A percentile compares a stretch with the other conserved stretches of the same genome.
Evolutionary conservation across 2,888 invertebrate genomes (phyloP).

Genomic region (Erynnis tages): DNA sequence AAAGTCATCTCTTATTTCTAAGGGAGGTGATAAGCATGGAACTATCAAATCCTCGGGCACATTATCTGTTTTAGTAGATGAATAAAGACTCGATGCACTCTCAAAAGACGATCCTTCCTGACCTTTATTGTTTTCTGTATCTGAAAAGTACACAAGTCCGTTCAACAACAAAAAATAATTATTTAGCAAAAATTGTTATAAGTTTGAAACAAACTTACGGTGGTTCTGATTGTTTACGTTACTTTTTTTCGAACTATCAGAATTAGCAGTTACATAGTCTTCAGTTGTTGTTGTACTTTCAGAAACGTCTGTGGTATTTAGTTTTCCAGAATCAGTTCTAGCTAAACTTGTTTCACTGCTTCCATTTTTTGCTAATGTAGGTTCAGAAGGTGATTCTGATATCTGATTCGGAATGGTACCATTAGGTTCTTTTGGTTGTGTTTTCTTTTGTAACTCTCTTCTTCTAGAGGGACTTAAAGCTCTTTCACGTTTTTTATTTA

Average conservation of each 20-base stretch:
- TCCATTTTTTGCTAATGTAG: slow-evolving; percentile 55
- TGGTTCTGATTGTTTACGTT: slow-evolving; percentile 70
- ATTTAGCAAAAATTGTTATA: neutral
- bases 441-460: slow-evolving; percentile 69
- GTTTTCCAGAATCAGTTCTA: slow-evolving; percentile 87
- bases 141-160: slow-evolving; percentile 50
- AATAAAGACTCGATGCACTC: slow-evolving; percentile 91
- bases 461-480: slow-evolving; percentile 76
- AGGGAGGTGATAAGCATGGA: slow-evolving; percentile 82
- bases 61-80: slow-evolving; percentile 87
- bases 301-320: slow-evolving; percentile 89
- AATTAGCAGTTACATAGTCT: slow-evolving; percentile 93
- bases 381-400: slow-evolving; percentile 62
- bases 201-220: slow-evolving; percentile 65
- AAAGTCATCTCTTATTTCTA: slow-evolving; percentile 75
- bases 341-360: slow-evolving; percentile 79
- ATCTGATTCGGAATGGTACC: slow-evolving; percentile 65
- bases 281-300: slow-evolving; percentile 93
- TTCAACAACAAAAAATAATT: slow-evolving; percentile 9
- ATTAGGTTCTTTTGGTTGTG: slow-evolving; percentile 68
- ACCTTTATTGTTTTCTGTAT: slow-evolving; percentile 80
- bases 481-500: slow-evolving; percentile 76
- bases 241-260: slow-evolving; percentile 86
- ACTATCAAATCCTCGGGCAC: slow-evolving; percentile 84
- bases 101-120: slow-evolving; percentile 93